Conservation (phyloP, 2,888 invertebrate genomes). For the Ceriagrion tenellum region DNA sequence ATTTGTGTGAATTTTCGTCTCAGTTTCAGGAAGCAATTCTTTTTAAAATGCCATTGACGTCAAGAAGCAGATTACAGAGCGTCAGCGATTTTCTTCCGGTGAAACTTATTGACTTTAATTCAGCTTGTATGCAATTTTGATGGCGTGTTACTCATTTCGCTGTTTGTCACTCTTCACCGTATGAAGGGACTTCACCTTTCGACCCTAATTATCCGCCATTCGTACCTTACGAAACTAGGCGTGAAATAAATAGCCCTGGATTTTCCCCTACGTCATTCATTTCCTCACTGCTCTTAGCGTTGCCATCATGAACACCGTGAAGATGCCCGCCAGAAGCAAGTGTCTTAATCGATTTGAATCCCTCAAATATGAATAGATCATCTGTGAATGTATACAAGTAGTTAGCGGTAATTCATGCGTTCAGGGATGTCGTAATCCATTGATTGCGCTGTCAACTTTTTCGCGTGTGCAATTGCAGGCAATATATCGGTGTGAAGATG, state of each 20-base stretch:
- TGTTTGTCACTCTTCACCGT: neutral
- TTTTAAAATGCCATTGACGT: neutral
- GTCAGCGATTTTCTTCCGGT: neutral
- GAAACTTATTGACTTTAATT: neutral
- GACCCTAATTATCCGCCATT: neutral
- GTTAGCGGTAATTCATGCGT: neutral
- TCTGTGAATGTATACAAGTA: neutral
- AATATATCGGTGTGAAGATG: neutral
- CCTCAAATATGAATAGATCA: neutral
- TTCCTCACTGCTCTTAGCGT: neutral
- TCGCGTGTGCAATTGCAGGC: neutral
- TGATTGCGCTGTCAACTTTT: neutral
- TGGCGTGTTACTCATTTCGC: neutral
- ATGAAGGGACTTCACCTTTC: neutral
- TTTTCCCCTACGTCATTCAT: neutral
- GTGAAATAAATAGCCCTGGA: neutral
- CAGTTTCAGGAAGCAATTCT: neutral
- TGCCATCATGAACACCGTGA: neutral
- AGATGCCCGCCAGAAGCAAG: neutral
- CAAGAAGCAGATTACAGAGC: neutral
- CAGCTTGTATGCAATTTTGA: neutral
- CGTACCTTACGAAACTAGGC: neutral
- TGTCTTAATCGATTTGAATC: conserved; percentile 19
- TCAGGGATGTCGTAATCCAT: neutral
- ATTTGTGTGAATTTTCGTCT: neutral